Evolutionary conservation across 2,113 vertebrate genomes (phyloP), one percentile per base, ranked within the genome.

Genomic region (Pachyramphus minor): DNA sequence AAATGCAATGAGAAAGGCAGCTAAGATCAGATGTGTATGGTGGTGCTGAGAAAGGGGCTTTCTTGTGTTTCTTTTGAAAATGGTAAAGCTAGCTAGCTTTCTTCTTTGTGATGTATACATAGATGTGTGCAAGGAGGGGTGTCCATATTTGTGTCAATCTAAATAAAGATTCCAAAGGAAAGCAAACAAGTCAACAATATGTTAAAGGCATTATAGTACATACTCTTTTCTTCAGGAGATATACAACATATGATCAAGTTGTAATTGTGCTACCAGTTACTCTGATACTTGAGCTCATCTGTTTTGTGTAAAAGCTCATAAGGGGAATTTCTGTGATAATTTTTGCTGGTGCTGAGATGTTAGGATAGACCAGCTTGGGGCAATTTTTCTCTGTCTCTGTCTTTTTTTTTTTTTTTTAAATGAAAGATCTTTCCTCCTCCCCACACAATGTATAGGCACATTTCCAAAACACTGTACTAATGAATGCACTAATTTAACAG

Each of bases 401-500:
- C 15, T 24, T 11, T 25, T 41, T 16, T 60, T 41, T 16, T 60
- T 22, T 45, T 69, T 77, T 74, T 37, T 15, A 4, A 74, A 60
- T 14, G 55, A 45, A 71, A 74, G 37, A 50, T 66, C 14, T 30
- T 91, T 93, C 73, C 30, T 82, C 30, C 33, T 90, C 68, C 20
- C 33, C 50, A n/a, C 67, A 69, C 55, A 69, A 73, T 66, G 23
- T 80, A 66, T 56, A 83, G 88, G 94, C 96, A 86, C 60, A 74
- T 92, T 90, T 96, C 94, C 95, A 96, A 86, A 95, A 75, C 68
- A 30, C 64, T 75, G 35, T 78, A 56, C 73, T 91, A 92, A 93
- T 88, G 88, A 93, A 85, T 88, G 75, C 68, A 50, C 94, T 90
- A 86, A 94, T 95, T 94, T 86, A 94, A 71, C 92, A 95, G 96